phyloP scores from a whole-genome alignment of 1,140 invertebrate genomes.

The Trichomalopsis sarcophagae region DNA sequence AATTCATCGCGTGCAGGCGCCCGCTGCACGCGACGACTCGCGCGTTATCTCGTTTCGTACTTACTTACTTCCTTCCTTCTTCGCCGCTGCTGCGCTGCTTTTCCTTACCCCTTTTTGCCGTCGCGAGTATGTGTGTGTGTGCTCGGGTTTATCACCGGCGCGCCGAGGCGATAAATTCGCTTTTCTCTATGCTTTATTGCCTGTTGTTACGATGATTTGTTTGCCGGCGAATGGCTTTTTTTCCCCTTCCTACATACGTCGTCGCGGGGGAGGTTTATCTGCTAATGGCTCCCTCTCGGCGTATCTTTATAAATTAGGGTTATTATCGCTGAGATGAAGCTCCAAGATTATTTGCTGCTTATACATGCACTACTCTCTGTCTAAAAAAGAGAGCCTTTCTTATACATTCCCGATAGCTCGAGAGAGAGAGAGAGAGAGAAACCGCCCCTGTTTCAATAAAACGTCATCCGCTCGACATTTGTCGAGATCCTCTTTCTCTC shows the following conservation, averaged over 20 bases:
- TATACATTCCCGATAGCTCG: not conserved
- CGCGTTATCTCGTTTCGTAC: slow-evolving; percentile 47
- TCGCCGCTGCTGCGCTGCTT: not conserved
- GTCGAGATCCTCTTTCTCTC: not conserved
- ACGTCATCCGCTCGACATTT: not conserved
- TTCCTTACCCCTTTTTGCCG: not conserved
- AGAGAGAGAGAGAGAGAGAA: not conserved
- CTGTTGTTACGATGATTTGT: not conserved
- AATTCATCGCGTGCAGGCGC: slow-evolving; percentile 46
- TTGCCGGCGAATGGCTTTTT: not conserved
- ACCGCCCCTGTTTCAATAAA: not conserved
- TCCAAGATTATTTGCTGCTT: not conserved
- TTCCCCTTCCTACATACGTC: not conserved
- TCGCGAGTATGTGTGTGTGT: not conserved
- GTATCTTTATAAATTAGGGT: slow-evolving; percentile 1
- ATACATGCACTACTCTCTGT: not conserved
- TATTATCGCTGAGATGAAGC: not conserved
- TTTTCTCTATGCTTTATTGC: slow-evolving; percentile 37
- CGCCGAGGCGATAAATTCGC: slow-evolving; percentile 35
- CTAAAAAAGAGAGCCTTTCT: not conserved
- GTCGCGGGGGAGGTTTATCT: not conserved
- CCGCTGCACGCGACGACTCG: not conserved
- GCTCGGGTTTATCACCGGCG: slow-evolving; percentile 31
- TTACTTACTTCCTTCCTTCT: slow-evolving; percentile 36
- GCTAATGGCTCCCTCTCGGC: not conserved